Evolutionary conservation across 2,113 vertebrate species (phyloP).

Genomic region (Crotalus horridus): DNA sequence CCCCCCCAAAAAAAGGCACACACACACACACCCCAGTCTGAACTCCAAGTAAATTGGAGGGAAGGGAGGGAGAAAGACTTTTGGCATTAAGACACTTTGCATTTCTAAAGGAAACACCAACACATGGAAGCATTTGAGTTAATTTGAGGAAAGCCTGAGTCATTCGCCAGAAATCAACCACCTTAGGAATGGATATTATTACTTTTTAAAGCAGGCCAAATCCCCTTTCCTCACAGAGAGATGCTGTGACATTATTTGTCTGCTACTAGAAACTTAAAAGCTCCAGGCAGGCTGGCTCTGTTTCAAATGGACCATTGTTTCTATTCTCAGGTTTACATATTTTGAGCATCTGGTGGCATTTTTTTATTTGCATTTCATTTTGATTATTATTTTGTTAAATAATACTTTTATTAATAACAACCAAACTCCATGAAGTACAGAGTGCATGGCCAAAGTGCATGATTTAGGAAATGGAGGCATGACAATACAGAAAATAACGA

Average conservation of each 20-base stretch:
- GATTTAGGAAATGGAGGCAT: neutral
- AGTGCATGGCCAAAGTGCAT: neutral
- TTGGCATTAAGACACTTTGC: neutral
- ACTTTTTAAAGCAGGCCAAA: neutral
- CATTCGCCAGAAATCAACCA: neutral
- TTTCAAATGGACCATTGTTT: neutral
- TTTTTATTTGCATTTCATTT: neutral
- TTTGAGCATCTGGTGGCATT: neutral
- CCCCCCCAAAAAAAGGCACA: neutral
- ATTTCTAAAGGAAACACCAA: neutral
- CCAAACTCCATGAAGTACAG: neutral
- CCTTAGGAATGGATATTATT: neutral
- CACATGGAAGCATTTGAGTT: neutral
- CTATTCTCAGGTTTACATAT: neutral
- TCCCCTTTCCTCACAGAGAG: neutral
- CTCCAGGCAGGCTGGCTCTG: neutral
- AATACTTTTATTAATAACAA: neutral
- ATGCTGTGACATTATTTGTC: neutral
- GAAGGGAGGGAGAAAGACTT: neutral
- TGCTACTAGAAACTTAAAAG: neutral
- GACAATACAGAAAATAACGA: neutral
- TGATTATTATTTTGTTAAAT: neutral
- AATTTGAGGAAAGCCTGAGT: neutral
- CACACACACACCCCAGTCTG: neutral
- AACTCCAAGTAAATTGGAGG: neutral